phyloP scores from a whole-genome alignment of 2,797 vertebrate species.

The Ispidina lecontei region DNA sequence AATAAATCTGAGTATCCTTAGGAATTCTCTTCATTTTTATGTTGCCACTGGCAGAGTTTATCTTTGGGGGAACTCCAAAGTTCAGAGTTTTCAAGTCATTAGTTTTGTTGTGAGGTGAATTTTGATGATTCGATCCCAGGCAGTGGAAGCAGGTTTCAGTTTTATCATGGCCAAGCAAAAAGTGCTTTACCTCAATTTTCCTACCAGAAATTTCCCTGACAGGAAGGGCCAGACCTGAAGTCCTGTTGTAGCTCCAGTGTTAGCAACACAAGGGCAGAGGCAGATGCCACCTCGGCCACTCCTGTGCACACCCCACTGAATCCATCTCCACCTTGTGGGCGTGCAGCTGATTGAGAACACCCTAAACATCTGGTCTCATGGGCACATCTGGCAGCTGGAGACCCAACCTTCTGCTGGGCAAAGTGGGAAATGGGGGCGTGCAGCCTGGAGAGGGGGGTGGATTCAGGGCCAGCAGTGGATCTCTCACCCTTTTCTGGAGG shows the following conservation, averaged over 20 bases:
- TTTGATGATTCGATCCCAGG: not conserved
- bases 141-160: not conserved
- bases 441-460: not conserved
- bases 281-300: not conserved
- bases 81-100: not conserved
- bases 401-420: constrained; percentile 9
- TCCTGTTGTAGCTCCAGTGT: not conserved
- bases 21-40: no score
- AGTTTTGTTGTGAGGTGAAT: not conserved
- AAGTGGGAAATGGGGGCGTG: not conserved
- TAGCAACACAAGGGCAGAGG: no score
- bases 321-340: not conserved
- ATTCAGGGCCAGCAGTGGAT: not conserved
- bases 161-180: not conserved
- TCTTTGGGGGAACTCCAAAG: not conserved
- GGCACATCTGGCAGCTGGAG: constrained; percentile 34
- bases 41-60: not conserved
- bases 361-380: not conserved
- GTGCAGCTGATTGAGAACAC: not conserved
- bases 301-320: not conserved
- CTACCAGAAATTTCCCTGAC: not conserved
- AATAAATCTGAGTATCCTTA: not conserved
- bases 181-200: not conserved
- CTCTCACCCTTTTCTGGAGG: rapidly evolving
- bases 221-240: not conserved